Conservation (phyloP, 1,140 invertebrate genomes). For the Phortica variegata region DNA sequence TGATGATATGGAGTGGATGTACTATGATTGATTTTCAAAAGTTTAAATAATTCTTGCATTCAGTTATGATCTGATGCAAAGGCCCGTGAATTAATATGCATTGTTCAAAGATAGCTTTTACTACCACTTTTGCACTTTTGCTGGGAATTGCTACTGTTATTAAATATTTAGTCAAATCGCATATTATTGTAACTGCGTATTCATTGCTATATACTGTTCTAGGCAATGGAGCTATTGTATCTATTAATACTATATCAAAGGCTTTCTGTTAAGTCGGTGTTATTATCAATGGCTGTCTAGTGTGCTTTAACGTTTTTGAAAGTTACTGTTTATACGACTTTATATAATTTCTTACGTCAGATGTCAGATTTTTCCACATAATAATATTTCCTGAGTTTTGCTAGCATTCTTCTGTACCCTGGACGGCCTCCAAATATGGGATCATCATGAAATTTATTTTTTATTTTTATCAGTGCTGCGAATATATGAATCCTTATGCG, state of each 20-base stretch:
- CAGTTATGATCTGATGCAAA: background rate
- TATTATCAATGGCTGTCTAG: background rate
- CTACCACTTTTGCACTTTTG: constrained; percentile 10
- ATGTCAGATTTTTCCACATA: background rate
- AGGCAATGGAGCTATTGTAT: constrained; percentile 5
- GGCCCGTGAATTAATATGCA: background rate
- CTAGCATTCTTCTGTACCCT: background rate
- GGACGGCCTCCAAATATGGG: background rate
- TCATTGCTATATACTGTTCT: background rate
- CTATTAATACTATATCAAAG: constrained; percentile 1
- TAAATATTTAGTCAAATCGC: constrained; percentile 15
- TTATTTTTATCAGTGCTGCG: background rate
- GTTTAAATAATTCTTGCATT: constrained; percentile 2
- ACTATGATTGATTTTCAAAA: constrained; percentile 8
- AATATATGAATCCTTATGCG: background rate
- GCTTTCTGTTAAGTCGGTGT: background rate
- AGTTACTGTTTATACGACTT: background rate
- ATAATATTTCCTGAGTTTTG: background rate
- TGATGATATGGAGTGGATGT: constrained; percentile 9
- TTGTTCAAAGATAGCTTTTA: constrained; percentile 15
- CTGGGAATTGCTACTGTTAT: constrained; percentile 7
- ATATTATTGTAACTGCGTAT: constrained; percentile 10
- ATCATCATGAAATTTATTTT: constrained; percentile 1
- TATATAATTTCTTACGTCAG: background rate
- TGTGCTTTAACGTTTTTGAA: background rate